Evolutionary conservation across 2,888 invertebrate species (phyloP).

Genomic region (Spodoptera picta): DNA sequence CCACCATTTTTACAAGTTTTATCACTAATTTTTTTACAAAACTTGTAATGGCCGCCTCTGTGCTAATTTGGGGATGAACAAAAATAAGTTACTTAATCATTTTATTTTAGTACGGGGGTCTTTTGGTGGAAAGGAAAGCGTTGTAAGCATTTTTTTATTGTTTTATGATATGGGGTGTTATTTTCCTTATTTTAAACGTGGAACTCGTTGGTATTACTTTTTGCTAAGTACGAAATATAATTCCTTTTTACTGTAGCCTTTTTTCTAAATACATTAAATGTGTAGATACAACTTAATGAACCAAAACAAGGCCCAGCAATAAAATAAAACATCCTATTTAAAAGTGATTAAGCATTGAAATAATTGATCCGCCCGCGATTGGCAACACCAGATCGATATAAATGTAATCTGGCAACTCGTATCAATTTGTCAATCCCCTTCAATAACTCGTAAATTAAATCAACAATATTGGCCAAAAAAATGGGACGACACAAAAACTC

Average conservation of each 20-base stretch:
- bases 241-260: not conserved
- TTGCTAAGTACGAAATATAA: too few species aligned
- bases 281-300: not conserved
- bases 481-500: slow-evolving; percentile 35
- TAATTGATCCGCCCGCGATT: slow-evolving; percentile 14
- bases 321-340: not conserved
- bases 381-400: slow-evolving; percentile 6
- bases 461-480: slow-evolving; percentile 46
- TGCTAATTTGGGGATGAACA: slow-evolving; percentile 48
- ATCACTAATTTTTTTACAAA: slow-evolving; percentile 45
- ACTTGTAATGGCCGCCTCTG: slow-evolving; percentile 43
- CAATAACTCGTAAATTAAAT: slow-evolving; percentile 52
- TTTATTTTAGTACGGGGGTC: slow-evolving; percentile 31
- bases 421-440: slow-evolving; percentile 46
- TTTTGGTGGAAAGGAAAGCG: slow-evolving; percentile 25
- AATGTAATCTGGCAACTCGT: slow-evolving; percentile 20
- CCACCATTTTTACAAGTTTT: slow-evolving; percentile 43
- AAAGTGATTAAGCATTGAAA: not conserved
- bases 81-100: slow-evolving; percentile 55
- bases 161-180: slow-evolving; percentile 12
- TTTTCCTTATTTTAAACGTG: slow-evolving; percentile 19
- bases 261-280: not conserved
- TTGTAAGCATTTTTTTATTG: slow-evolving; percentile 16
- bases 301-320: not conserved
- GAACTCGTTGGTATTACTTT: slow-evolving; percentile 7